Conservation (phyloP, 2,797 vertebrate genomes). For the Megaceryle alcyon region DNA sequence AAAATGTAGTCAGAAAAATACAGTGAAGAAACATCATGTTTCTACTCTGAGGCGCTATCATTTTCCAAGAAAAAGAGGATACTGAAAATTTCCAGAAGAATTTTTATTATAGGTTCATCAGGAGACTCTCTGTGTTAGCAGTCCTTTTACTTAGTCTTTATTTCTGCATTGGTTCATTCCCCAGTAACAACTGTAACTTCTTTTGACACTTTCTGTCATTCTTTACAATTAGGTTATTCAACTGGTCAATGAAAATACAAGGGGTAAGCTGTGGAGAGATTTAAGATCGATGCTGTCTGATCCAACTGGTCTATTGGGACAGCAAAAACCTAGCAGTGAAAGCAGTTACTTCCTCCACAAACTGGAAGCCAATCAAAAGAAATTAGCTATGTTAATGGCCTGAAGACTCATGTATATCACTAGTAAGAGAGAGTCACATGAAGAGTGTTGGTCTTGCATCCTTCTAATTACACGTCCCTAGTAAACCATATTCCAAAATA, state of each 20-base stretch:
- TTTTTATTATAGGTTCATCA: not conserved
- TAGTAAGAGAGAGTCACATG: not conserved
- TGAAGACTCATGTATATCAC: not conserved
- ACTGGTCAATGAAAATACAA: not conserved
- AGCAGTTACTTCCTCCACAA: not conserved
- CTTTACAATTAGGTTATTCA: conserved; percentile 5
- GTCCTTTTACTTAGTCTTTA: not conserved
- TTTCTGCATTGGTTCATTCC: not conserved
- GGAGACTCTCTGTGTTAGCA: not conserved
- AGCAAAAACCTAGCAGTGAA: not conserved
- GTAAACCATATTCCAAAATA: not conserved
- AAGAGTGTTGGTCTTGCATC: not conserved
- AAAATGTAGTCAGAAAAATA: not conserved
- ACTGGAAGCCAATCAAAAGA: not conserved
- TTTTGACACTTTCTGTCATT: not conserved
- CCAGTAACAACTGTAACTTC: not conserved
- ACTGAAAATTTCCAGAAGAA: not conserved
- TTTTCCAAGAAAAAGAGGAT: not conserved
- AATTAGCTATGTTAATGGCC: not conserved
- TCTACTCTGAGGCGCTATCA: not conserved
- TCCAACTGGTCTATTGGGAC: not conserved
- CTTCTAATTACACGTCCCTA: not conserved
- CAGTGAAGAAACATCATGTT: not conserved
- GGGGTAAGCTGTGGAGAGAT: not conserved
- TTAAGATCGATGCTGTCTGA: not conserved